phyloP scores from a whole-genome alignment of 2,797 vertebrate species.

The Scolopax rusticola region DNA sequence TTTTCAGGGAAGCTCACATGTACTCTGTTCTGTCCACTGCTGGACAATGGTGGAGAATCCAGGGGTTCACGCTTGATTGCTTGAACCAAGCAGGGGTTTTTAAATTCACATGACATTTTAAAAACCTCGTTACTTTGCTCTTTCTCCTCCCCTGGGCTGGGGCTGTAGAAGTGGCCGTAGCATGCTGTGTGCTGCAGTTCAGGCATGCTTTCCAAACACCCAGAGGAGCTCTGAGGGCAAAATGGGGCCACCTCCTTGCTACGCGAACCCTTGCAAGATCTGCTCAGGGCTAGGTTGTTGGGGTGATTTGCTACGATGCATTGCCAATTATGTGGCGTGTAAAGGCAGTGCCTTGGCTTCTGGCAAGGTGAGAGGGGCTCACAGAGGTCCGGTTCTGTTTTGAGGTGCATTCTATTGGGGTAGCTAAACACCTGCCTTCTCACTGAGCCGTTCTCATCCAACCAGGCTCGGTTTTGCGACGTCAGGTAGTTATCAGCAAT shows the following conservation, averaged over 20 bases:
- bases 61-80: constrained; percentile 92
- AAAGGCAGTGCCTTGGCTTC: constrained; percentile 82
- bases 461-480: constrained; percentile 79
- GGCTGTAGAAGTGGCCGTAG: constrained; percentile 78
- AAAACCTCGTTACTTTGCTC: constrained; percentile 79
- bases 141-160: constrained; percentile 76
- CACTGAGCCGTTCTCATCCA: constrained; percentile 68
- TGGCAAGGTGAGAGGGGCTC: constrained; percentile 85
- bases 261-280: constrained; percentile 81
- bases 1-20: constrained; percentile 80
- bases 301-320: constrained; percentile 74
- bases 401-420: constrained; percentile 83
- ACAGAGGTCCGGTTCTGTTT: constrained; percentile 85
- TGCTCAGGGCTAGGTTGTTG: constrained; percentile 51
- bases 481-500: constrained; percentile 68
- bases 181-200: constrained; percentile 79
- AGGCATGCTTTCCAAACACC: constrained; percentile 81
- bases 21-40: constrained; percentile 73
- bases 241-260: constrained; percentile 79
- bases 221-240: constrained; percentile 79
- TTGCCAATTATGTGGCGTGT: constrained; percentile 79
- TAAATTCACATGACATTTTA: constrained; percentile 84
- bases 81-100: constrained; percentile 84
- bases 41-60: constrained; percentile 87
- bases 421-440: constrained; percentile 78